Percentiles rank a stretch among this genome's conserved stretches.
Evolutionary conservation across 2,797 vertebrate genomes (phyloP).

Genomic region (Lepilemur septentrionalis): DNA sequence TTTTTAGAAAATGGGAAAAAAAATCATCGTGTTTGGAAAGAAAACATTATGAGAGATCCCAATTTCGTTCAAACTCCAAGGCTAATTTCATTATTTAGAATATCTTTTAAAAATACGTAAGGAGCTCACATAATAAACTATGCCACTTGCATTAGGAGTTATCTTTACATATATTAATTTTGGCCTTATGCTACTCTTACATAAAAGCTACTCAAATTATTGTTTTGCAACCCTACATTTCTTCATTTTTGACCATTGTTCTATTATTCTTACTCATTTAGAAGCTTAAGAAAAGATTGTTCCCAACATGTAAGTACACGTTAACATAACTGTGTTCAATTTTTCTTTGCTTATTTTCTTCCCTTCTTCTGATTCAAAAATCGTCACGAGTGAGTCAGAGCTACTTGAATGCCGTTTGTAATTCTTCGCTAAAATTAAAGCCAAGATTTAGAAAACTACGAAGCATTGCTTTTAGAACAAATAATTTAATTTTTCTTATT

Average conservation of each 20-base stretch:
- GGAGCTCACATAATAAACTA: neutral
- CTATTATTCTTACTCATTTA: neutral
- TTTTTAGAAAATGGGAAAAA: constrained; percentile 64
- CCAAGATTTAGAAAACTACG: neutral
- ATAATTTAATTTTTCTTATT: constrained; percentile 16
- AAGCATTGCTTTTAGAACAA: neutral
- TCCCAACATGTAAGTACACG: neutral
- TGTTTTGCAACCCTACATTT: neutral
- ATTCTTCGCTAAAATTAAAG: neutral
- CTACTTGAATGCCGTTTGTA: neutral
- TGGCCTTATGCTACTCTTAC: neutral
- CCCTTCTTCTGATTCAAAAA: neutral
- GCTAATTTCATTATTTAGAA: constrained; percentile 20
- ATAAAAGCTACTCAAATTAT: constrained; percentile 3
- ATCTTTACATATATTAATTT: neutral
- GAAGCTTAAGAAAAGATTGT: neutral
- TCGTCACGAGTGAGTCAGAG: neutral
- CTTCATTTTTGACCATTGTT: neutral
- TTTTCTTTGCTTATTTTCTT: constrained; percentile 36
- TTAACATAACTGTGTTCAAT: neutral
- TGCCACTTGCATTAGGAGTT: neutral
- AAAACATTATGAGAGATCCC: constrained; percentile 66
- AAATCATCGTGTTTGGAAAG: constrained; percentile 23
- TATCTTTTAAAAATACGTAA: neutral
- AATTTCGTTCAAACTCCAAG: constrained; percentile 48